Conservation (phyloP, 2,888 invertebrate genomes). For the Heterodera filipjevi region DNA sequence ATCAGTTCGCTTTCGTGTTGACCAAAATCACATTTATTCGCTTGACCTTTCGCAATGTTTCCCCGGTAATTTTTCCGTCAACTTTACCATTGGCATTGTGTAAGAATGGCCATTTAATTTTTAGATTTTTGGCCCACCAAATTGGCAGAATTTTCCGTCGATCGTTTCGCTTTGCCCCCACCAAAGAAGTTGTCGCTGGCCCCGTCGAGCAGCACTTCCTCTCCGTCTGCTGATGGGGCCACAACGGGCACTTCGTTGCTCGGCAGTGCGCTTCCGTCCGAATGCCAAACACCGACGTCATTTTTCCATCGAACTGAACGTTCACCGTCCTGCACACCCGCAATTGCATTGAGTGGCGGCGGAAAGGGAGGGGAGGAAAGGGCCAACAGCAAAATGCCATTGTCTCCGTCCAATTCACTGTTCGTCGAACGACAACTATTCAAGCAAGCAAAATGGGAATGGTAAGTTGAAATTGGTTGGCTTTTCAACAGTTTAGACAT, state of each 20-base stretch:
- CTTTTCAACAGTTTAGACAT: slow-evolving; percentile 32
- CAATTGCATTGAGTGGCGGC: not conserved
- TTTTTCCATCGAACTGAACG: slow-evolving; percentile 15
- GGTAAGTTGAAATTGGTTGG: not conserved
- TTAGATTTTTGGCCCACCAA: slow-evolving; percentile 24
- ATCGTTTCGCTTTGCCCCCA: not conserved
- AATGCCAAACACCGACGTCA: slow-evolving; percentile 14
- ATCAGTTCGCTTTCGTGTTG: slow-evolving; percentile 40
- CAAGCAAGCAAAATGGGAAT: not conserved
- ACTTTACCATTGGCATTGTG: not conserved
- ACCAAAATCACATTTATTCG: slow-evolving; percentile 41
- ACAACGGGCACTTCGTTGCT: slow-evolving; percentile 16
- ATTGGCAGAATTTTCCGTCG: slow-evolving; percentile 28
- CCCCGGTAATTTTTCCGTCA: slow-evolving; percentile 40
- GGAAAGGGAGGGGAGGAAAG: not conserved
- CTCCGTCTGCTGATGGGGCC: slow-evolving; percentile 18
- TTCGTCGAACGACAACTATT: not conserved
- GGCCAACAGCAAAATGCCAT: not conserved
- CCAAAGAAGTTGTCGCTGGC: slow-evolving; percentile 1
- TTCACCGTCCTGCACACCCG: slow-evolving; percentile 22
- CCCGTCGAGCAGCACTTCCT: slow-evolving; percentile 13
- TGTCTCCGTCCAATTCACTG: slow-evolving; percentile 6
- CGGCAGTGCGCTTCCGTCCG: slow-evolving; percentile 13
- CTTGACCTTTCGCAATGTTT: slow-evolving; percentile 43
- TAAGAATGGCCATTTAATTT: not conserved